Evolutionary conservation across 53 echinoderm and acorn worm genomes (phyloP).

Genomic region (Antedon mediterranea): DNA sequence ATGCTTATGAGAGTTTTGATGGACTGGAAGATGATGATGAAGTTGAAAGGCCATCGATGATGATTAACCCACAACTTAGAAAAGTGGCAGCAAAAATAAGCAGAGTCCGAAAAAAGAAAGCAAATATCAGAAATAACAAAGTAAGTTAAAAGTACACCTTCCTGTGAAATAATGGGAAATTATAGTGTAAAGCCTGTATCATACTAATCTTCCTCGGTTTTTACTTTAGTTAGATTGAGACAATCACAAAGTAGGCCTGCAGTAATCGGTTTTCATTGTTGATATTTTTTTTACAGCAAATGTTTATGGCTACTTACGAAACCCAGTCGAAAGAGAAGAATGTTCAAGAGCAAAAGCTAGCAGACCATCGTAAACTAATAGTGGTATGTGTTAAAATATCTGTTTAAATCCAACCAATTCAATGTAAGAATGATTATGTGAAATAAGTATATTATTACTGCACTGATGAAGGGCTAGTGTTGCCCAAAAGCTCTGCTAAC

Average conservation of each 20-base stretch:
- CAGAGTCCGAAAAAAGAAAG: slow-evolving; percentile 54
- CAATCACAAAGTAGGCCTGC: too few relatives aligned
- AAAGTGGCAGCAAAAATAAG: slow-evolving; percentile 41
- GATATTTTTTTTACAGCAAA: background rate
- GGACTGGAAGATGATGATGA: slow-evolving; percentile 25
- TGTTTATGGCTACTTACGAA: background rate
- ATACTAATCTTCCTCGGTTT: too few relatives aligned
- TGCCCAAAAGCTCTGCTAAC: too few relatives aligned
- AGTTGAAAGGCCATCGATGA: slow-evolving; percentile 10
- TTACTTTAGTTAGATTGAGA: too few relatives aligned
- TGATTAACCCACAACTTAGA: slow-evolving; percentile 39
- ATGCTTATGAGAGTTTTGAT: slow-evolving; percentile 62
- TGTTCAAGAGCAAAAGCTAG: background rate
- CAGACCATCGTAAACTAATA: background rate
- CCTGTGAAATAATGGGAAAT: too few relatives aligned
- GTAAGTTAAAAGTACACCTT: slow-evolving; percentile 16
- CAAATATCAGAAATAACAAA: slow-evolving; percentile 65
- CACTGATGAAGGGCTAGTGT: too few relatives aligned
- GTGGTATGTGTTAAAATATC: background rate
- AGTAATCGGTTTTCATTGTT: background rate
- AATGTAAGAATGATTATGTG: too few relatives aligned
- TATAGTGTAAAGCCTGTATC: too few relatives aligned
- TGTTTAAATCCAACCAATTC: too few relatives aligned
- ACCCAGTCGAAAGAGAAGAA: background rate
- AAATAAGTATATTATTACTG: too few relatives aligned